phyloP scores from a whole-genome alignment of 1,140 invertebrate species.

The Tribolium madens region DNA sequence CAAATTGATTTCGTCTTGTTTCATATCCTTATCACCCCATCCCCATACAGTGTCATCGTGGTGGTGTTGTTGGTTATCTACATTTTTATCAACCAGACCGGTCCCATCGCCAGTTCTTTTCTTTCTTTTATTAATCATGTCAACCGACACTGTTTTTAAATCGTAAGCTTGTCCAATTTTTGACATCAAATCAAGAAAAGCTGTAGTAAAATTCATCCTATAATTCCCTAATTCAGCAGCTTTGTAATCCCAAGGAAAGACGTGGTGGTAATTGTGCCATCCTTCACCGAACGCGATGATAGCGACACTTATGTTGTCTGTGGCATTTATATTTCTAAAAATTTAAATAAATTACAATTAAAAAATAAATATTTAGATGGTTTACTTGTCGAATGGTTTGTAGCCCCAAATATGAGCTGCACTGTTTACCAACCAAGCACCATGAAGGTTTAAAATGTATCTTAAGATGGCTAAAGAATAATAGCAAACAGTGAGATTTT shows the following conservation, averaged over 20 bases:
- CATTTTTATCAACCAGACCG: conserved; percentile 63
- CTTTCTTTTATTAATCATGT: conserved; percentile 78
- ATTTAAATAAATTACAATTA: neutral
- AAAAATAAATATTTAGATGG: neutral
- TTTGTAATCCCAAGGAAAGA: conserved; percentile 96
- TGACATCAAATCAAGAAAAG: conserved; percentile 88
- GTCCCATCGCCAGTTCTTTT: conserved; percentile 83
- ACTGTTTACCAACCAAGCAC: conserved; percentile 96
- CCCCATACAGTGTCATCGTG: conserved; percentile 65
- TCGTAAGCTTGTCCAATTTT: conserved; percentile 91
- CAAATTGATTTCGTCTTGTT: conserved; percentile 56
- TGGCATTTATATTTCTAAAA: conserved; percentile 74
- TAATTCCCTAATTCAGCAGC: conserved; percentile 85
- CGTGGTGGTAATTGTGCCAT: conserved; percentile 97
- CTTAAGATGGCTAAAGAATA: conserved; percentile 75
- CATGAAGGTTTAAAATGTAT: conserved; percentile 90
- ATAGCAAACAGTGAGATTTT: conserved; percentile 88
- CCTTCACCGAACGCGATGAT: conserved; percentile 85
- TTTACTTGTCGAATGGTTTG: conserved; percentile 87
- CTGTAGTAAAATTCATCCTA: conserved; percentile 83
- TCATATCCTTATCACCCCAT: conserved; percentile 69
- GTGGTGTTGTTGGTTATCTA: conserved; percentile 49
- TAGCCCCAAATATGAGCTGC: conserved; percentile 93
- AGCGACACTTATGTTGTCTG: conserved; percentile 79
- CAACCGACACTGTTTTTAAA: conserved; percentile 81